Evolutionary conservation across 2,113 vertebrate species (phyloP).

Genomic region (Ursus arctos): DNA sequence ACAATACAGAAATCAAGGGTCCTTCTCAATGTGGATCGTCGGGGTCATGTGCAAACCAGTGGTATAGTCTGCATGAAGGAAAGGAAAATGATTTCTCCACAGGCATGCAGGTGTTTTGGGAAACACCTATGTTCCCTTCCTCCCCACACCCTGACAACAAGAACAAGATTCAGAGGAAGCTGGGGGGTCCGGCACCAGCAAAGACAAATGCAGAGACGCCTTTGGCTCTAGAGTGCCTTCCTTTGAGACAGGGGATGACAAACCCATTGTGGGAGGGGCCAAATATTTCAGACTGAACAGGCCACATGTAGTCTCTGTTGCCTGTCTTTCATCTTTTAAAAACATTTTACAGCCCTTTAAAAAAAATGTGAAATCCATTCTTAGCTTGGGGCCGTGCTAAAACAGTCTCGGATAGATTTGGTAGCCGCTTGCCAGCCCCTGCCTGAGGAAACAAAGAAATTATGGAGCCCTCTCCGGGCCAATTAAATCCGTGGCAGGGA

Average conservation of each 20-base stretch:
- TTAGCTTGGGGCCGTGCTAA: neutral
- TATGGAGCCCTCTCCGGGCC: neutral
- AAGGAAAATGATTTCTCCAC: neutral
- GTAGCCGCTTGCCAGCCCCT: neutral
- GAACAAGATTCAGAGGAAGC: neutral
- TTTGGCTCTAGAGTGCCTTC: rapidly evolving
- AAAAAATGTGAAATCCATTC: neutral
- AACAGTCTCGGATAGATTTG: neutral
- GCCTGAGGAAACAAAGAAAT: neutral
- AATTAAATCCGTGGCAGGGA: neutral
- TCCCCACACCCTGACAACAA: neutral
- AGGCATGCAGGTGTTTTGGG: neutral
- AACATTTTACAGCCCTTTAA: neutral
- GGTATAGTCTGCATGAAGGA: neutral
- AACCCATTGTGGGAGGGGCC: neutral
- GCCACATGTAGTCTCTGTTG: neutral
- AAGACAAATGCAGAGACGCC: neutral
- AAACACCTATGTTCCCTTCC: neutral
- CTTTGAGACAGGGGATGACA: too few species aligned
- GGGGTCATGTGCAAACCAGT: neutral
- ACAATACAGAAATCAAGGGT: neutral
- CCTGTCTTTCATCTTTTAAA: neutral
- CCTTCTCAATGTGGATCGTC: neutral
- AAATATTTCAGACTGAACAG: neutral
- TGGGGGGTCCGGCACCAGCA: neutral